phyloP scores from a whole-genome alignment of 2,888 invertebrate genomes.

The Drosophila kuntzei region DNA sequence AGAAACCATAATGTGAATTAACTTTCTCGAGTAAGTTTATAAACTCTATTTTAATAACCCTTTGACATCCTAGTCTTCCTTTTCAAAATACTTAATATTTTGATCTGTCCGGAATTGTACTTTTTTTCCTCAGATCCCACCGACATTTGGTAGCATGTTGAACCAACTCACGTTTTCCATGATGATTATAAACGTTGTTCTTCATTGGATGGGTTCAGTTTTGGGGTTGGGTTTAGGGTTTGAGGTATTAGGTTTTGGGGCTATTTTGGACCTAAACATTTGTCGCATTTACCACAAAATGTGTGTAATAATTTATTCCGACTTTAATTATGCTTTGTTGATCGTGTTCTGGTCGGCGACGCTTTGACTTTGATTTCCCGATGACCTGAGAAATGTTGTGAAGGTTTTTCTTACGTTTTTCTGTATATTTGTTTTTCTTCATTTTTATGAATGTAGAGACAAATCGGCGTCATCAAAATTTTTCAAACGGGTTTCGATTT shows the following conservation, averaged over 20 bases:
- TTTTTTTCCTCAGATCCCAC: conserved; percentile 34
- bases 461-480: conserved; percentile 84
- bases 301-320: conserved; percentile 80
- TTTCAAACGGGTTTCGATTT: conserved; percentile 71
- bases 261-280: conserved; percentile 39
- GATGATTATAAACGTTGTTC: conserved; percentile 45
- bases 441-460: conserved; percentile 79
- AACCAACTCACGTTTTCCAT: conserved; percentile 43
- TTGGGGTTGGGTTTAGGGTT: conserved; percentile 1
- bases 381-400: conserved; percentile 13
- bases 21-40: too few species aligned
- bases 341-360: conserved; percentile 41
- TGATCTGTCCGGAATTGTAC: not conserved
- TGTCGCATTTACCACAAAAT: conserved; percentile 65
- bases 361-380: conserved; percentile 53
- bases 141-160: conserved; percentile 36
- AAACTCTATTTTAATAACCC: not conserved
- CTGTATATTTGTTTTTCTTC: not conserved
- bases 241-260: not conserved
- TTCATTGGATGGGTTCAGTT: conserved; percentile 30
- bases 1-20: not conserved
- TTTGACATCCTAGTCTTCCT: not conserved
- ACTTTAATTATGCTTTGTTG: conserved; percentile 70
- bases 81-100: not conserved
- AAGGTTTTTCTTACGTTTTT: conserved; percentile 34